phyloP scores from a whole-genome alignment of 2,797 vertebrate species.

The Lutjanus argentimaculatus region DNA sequence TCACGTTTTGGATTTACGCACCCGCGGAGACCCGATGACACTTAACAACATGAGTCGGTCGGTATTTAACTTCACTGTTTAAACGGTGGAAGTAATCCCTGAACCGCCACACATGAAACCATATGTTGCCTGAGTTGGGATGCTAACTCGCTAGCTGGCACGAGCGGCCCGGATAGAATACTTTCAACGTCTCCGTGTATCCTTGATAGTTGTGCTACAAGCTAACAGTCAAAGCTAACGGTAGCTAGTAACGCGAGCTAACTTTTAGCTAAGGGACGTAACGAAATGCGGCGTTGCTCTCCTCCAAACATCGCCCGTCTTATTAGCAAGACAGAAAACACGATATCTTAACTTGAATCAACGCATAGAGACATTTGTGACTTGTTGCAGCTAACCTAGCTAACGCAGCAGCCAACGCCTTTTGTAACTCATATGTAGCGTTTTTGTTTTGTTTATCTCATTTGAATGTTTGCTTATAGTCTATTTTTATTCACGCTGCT shows the following conservation, averaged over 20 bases:
- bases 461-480: neutral
- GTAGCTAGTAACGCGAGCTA: neutral
- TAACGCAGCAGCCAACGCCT: slow-evolving; percentile 68
- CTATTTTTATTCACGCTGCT: neutral
- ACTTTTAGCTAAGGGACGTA: neutral
- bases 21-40: slow-evolving; percentile 1
- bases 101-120: neutral
- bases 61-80: slow-evolving; percentile 45
- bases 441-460: slow-evolving; percentile 25
- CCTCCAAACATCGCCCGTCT: neutral
- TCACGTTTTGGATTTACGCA: slow-evolving; percentile 47
- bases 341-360: neutral
- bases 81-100: neutral
- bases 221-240: slow-evolving; percentile 47
- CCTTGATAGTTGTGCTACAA: slow-evolving; percentile 37
- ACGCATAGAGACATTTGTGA: neutral
- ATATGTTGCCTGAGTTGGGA: slow-evolving; percentile 57
- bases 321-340: neutral
- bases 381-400: slow-evolving; percentile 8
- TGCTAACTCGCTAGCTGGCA: slow-evolving; percentile 54
- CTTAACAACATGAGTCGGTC: slow-evolving; percentile 77
- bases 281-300: neutral
- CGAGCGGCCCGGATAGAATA: slow-evolving; percentile 63
- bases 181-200: slow-evolving; percentile 47
- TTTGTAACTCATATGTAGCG: slow-evolving; percentile 21